Percentiles rank a stretch among this genome's conserved stretches.
Evolutionary conservation across 53 echinoderm and acorn worm genomes (phyloP).

Genomic region (Luidia sarsii): DNA sequence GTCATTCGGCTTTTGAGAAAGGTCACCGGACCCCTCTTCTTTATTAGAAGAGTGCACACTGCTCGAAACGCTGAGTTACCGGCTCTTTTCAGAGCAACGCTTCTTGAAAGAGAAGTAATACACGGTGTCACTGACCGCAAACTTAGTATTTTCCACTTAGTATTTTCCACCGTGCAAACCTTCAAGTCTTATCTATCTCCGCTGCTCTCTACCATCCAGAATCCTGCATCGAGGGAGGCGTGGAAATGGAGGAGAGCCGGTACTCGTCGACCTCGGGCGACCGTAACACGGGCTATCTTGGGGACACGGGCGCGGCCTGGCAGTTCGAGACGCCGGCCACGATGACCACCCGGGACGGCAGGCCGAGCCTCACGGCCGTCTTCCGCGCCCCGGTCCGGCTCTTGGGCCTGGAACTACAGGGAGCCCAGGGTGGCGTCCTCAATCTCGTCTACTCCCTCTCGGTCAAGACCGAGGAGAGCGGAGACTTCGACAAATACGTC

Average conservation of each 20-base stretch:
- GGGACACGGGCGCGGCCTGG: background rate
- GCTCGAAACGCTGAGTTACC: no score
- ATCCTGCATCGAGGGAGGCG: background rate
- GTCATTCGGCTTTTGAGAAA: no score
- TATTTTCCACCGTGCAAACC: no score
- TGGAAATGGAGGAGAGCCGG: background rate
- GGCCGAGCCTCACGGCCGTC: constrained; percentile 14
- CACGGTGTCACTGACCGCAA: no score
- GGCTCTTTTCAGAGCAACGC: no score
- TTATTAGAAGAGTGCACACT: no score
- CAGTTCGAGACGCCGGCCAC: background rate
- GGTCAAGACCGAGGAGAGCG: constrained; percentile 7
- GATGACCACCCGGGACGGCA: background rate
- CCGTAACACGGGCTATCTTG: background rate
- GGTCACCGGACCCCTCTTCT: no score
- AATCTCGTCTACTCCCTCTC: background rate
- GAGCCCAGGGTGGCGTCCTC: background rate
- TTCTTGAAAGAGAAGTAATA: no score
- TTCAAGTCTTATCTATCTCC: no score
- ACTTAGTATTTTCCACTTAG: no score
- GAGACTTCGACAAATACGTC: constrained; percentile 1
- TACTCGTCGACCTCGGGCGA: background rate
- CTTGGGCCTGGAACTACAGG: constrained; percentile 20
- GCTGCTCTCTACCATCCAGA: background rate
- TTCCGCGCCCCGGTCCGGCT: constrained; percentile 8